Percentiles rank a stretch among this genome's conserved stretches.
Conservation (phyloP, 2,797 vertebrate genomes). For the Syngnathus rostellatus region DNA sequence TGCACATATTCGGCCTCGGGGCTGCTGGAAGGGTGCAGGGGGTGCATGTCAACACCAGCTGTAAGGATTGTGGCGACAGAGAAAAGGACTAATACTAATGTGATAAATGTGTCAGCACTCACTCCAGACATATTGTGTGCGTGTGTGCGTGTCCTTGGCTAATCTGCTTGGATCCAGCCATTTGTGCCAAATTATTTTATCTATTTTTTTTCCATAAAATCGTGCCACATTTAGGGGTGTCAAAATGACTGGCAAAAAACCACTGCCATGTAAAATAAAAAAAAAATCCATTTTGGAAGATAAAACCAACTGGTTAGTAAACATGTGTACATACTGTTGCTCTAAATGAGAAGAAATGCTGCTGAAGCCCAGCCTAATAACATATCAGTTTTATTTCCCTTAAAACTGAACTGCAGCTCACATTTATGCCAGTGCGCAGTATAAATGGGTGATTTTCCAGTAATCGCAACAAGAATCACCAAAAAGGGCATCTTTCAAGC, state of each 20-base stretch:
- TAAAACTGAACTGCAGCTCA: background rate
- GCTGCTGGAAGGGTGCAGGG: conserved; percentile 47
- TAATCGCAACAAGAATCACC: background rate
- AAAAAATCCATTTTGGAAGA: background rate
- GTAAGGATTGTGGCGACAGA: conserved; percentile 61
- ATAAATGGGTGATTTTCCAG: background rate
- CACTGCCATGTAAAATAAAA: background rate
- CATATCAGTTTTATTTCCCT: no score
- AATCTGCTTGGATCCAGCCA: conserved; percentile 19
- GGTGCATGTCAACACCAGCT: conserved; percentile 64
- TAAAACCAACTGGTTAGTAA: background rate
- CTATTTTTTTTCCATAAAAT: background rate
- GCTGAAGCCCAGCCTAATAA: no score
- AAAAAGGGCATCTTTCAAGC: background rate
- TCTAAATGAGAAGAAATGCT: no score
- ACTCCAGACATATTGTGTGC: conserved; percentile 41
- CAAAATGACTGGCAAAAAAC: background rate
- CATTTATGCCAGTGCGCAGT: background rate
- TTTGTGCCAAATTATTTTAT: conserved; percentile 22
- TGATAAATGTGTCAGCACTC: conserved; percentile 71
- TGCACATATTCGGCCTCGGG: conserved; percentile 38
- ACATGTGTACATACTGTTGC: no score
- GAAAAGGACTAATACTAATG: conserved; percentile 72
- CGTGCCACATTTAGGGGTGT: background rate
- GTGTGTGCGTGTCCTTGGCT: background rate